Evolutionary conservation across 2,113 vertebrate species (phyloP).

Genomic region (Scolopax mira): DNA sequence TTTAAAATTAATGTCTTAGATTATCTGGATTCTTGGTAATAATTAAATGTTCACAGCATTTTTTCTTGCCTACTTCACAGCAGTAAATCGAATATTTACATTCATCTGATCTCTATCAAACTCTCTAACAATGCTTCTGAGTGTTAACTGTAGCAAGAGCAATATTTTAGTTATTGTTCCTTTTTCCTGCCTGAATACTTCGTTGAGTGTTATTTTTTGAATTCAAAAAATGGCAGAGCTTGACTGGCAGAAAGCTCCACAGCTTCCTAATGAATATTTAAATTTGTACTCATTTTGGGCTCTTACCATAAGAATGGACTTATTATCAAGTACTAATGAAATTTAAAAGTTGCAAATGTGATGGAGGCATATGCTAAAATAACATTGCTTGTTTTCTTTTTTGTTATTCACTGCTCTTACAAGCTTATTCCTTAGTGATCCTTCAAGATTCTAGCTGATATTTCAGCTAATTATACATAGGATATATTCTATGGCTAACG

Average conservation of each 20-base stretch:
- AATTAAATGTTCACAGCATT: conserved; percentile 33
- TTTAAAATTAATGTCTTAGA: conserved; percentile 61
- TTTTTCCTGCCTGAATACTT: neutral
- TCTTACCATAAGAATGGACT: neutral
- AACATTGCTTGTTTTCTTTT: neutral
- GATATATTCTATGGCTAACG: neutral
- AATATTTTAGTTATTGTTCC: neutral
- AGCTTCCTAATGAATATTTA: neutral
- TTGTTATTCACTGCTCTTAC: neutral
- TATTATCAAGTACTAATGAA: neutral
- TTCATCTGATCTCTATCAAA: neutral
- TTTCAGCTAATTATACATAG: neutral
- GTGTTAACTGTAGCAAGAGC: neutral
- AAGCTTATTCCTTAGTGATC: neutral
- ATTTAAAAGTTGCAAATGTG: neutral
- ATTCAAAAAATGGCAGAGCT: neutral
- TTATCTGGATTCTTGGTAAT: conserved; percentile 44
- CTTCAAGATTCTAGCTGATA: neutral
- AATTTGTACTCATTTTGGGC: neutral
- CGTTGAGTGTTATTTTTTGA: neutral
- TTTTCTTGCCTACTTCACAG: conserved; percentile 4
- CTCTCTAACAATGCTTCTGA: neutral
- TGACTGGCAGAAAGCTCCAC: neutral
- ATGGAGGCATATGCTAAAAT: neutral
- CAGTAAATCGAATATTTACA: neutral